A percentile compares a stretch with the other conserved stretches of the same genome.
phyloP scores from a whole-genome alignment of 2,888 invertebrate species.

The Nezara viridula region DNA sequence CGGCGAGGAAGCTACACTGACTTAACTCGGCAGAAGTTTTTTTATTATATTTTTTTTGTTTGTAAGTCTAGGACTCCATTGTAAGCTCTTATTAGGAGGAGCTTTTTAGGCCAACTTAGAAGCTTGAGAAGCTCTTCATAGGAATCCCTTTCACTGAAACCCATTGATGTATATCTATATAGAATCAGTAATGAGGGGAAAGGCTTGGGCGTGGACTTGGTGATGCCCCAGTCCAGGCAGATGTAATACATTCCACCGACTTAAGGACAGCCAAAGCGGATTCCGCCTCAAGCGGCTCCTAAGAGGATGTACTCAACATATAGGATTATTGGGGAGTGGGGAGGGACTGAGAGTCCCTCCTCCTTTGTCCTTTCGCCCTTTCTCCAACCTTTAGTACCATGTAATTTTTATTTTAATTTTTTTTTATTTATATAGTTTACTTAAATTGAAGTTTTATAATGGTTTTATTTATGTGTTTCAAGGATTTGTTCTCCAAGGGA shows the following conservation, averaged over 20 bases:
- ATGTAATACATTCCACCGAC: not conserved
- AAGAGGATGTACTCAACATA: conserved; percentile 37
- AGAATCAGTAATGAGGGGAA: not conserved
- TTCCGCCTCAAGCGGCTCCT: not conserved
- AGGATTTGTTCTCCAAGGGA: too few species aligned
- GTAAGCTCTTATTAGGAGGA: not conserved
- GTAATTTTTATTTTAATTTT: too few species aligned
- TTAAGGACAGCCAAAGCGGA: not conserved
- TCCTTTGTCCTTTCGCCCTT: not conserved
- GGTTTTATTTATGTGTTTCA: too few species aligned
- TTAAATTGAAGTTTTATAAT: too few species aligned
- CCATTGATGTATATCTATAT: not conserved
- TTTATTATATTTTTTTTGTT: too few species aligned
- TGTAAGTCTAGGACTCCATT: too few species aligned
- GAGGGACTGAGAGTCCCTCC: not conserved
- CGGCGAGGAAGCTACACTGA: too few species aligned
- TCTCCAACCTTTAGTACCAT: not conserved
- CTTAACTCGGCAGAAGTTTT: too few species aligned
- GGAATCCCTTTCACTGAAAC: too few species aligned
- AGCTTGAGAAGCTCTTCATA: too few species aligned
- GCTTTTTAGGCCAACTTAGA: not conserved
- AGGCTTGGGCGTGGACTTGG: not conserved
- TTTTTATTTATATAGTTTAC: too few species aligned
- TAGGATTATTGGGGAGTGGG: not conserved
- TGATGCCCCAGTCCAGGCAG: not conserved